Base-by-base conservation (phyloP, 2,113 vertebrate species). In the Lepisosteus osseus region DNA sequence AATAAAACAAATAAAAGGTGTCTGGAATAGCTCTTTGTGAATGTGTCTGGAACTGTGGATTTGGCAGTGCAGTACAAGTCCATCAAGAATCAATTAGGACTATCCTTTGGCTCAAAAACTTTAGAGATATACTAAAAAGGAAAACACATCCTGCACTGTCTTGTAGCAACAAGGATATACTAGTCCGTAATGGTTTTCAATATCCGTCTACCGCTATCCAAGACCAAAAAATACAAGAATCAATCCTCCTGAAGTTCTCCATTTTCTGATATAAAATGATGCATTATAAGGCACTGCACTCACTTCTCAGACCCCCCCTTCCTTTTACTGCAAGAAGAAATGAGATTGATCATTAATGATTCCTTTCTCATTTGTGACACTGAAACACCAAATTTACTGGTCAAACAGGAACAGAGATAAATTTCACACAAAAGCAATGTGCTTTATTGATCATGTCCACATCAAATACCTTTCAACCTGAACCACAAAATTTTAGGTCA, bases 361-460 rank as follows among this genome's bases (percentile, higher is more conserved):
- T 57, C 65, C 17, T 11, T 65, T 54, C 62, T 81, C 84, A 74
- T 90, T 89, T 87, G 83, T 88, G 86, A 87, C 78, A 66, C 79
- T 71, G 67, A 76, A 65, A 77, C 78, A 71, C 69, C 83, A 78
- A 80, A 76, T 77, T 79, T 80, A 81, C 67, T 29, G 43, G 42
- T 71, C 68, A 55, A 73, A 73, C 14, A n/a, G 56, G 13, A 11
- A n/a, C 56, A 80, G 74, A 72, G 40, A 9, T 80, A 78, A 66
- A 76, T 3, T 43, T 13, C 11, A 41, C 77, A 77, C 76, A 77
- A 82, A 75, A 14, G 43, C 54, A 67, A 61, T 2, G 15, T 70
- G 29, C 68, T 76, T 75, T 85, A 88, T 88, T 79, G 79, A 80
- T 87, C 78, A 72, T 40, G 62, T 70, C 85, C 83, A 87, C 84